phyloP scores from a whole-genome alignment of 2,888 invertebrate genomes.

The Eumerus sabulonum region DNA sequence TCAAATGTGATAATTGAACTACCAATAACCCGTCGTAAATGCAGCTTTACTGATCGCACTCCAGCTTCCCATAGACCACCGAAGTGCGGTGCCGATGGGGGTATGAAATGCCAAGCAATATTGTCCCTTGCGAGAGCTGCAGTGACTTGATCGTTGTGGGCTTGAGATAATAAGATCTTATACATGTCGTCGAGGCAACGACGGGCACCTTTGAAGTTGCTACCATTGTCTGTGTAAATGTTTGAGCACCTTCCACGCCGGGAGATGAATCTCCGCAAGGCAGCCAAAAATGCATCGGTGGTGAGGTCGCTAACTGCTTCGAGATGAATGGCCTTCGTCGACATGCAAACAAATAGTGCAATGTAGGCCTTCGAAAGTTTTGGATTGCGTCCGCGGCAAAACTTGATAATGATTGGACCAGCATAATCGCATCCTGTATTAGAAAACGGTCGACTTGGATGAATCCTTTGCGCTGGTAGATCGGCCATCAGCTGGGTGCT shows the following conservation, averaged over 20 bases:
- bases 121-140: not conserved
- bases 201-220: slow-evolving; percentile 13
- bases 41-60: not conserved
- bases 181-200: not conserved
- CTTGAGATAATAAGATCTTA: not conserved
- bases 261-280: slow-evolving; percentile 22
- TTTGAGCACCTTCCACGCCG: slow-evolving; percentile 28
- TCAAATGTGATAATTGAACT: not conserved
- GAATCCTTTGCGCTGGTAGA: slow-evolving; percentile 22
- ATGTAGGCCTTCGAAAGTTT: slow-evolving; percentile 29
- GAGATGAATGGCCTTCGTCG: slow-evolving; percentile 49
- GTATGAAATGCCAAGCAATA: not conserved
- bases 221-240: slow-evolving; percentile 36
- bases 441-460: slow-evolving; percentile 19
- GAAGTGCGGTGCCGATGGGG: not conserved
- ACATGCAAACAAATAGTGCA: too few relatives aligned
- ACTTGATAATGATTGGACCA: slow-evolving; percentile 43
- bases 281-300: slow-evolving; percentile 31
- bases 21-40: too few relatives aligned
- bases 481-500: slow-evolving; percentile 45
- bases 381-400: slow-evolving; percentile 14
- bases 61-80: not conserved
- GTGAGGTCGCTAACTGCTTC: slow-evolving; percentile 46
- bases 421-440: too few relatives aligned
- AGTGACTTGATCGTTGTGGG: not conserved